phyloP scores from a whole-genome alignment of 2,113 vertebrate genomes.

The human region DNA sequence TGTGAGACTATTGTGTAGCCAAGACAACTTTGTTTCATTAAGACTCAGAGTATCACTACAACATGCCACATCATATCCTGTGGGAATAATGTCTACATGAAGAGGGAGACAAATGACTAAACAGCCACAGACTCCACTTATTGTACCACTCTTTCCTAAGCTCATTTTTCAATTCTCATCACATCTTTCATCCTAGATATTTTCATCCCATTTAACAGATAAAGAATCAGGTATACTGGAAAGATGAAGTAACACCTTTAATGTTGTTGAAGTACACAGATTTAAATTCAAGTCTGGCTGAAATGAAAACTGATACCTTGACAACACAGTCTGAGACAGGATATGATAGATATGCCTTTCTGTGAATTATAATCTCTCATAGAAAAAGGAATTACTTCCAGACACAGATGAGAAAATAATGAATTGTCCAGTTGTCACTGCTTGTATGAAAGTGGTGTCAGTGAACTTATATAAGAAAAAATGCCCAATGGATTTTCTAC shows the following conservation, averaged over 20 bases:
- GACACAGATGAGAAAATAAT: neutral
- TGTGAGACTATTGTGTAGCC: neutral
- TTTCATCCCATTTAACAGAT: neutral
- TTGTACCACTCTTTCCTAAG: neutral
- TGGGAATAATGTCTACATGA: neutral
- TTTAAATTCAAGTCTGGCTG: neutral
- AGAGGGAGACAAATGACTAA: neutral
- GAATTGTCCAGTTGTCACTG: neutral
- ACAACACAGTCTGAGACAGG: neutral
- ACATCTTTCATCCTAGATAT: neutral
- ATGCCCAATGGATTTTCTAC: neutral
- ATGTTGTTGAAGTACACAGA: neutral
- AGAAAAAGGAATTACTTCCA: constrained; percentile 4
- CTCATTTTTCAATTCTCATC: neutral
- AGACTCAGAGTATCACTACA: neutral
- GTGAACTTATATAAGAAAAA: neutral
- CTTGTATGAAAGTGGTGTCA: neutral
- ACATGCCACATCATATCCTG: neutral
- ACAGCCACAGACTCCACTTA: neutral
- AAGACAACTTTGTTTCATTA: neutral
- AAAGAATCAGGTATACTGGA: neutral
- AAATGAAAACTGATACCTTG: neutral
- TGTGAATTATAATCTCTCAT: neutral
- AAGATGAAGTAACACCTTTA: neutral
- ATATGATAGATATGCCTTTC: neutral